Base-by-base conservation (phyloP, 2,797 vertebrate genomes). In the Falco naumanni region DNA sequence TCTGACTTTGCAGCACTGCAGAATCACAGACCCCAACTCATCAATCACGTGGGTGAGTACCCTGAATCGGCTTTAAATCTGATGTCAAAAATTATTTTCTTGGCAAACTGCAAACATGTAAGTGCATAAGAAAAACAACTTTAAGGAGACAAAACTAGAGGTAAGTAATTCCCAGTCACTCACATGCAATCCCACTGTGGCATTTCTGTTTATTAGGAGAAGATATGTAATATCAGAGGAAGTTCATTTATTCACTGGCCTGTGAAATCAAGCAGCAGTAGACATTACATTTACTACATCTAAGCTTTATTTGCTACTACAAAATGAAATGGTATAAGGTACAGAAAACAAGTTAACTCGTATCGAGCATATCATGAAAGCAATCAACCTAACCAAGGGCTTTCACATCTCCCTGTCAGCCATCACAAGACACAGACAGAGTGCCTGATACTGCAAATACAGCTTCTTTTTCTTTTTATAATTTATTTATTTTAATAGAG, bases 121-220 rank as follows among this genome's bases (percentile, higher is more conserved):
- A 84, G 70, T 43, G 64, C 94, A 96, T 34, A 64, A 90, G 78
- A 71, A 84, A 96, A 95, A 79, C 60, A 81, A 86, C 75, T 88
- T 64, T 56, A 79, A 71, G 71, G 51, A 78, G 60, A 69, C 26
- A 4, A 84, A 53, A 39, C 76, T 56, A 61, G 60, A 70, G 80
- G 87, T 76, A 93, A 96, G 71, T 68, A 80, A 95, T 87, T 95
- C 93, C 72, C 78, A 94, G 89, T 91, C 85, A 89, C 83, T 91
- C 29, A 0, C 53, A 57, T 1, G 0, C 65, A 88, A 92, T 80
- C 78, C 66, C 72, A 60, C 65, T 47, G 61, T 43, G 1, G 59
- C 72, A 14, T 91, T 97, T 95, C 84, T 95, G 85, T 96, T 93
- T 94, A 95, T 94, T 96, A 95, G 76, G 60, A 91, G 80, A 85